phyloP scores from a whole-genome alignment of 2,113 vertebrate genomes.

The Elephantulus edwardii region DNA sequence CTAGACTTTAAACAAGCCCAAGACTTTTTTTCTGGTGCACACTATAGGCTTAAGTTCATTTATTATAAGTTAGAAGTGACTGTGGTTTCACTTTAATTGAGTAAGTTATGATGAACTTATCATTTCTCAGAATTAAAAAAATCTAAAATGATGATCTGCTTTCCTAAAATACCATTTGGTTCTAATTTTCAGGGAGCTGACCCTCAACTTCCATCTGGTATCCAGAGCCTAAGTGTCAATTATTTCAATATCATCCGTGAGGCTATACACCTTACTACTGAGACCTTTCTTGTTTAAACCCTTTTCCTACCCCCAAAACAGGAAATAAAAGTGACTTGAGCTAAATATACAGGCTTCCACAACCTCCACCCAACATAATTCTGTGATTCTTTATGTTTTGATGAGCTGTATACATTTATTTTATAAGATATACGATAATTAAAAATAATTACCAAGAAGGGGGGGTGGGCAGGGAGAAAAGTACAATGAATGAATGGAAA shows the following conservation, averaged over 20 bases:
- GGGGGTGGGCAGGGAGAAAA: too few species aligned
- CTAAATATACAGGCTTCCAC: constrained; percentile 36
- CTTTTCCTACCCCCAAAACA: constrained; percentile 55
- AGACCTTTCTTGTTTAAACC: constrained; percentile 49
- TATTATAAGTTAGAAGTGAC: background rate
- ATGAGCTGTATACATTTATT: background rate
- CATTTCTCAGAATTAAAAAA: background rate
- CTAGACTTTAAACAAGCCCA: background rate
- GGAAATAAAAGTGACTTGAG: constrained; percentile 72
- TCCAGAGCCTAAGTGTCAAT: background rate
- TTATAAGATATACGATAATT: background rate
- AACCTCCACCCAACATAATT: background rate
- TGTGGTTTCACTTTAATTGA: background rate
- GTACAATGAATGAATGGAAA: too few species aligned
- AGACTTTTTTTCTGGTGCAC: background rate
- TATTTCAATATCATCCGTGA: background rate
- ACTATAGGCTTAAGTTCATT: background rate
- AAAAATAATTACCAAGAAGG: background rate
- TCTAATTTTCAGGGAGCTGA: constrained; percentile 3
- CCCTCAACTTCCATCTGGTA: background rate
- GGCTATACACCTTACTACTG: background rate
- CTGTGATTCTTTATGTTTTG: constrained; percentile 56
- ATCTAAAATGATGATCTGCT: background rate
- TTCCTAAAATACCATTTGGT: constrained; percentile 7
- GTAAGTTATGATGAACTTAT: background rate